Base-by-base conservation (phyloP, 2,888 invertebrate species). In the Masnerella sp. region DNA sequence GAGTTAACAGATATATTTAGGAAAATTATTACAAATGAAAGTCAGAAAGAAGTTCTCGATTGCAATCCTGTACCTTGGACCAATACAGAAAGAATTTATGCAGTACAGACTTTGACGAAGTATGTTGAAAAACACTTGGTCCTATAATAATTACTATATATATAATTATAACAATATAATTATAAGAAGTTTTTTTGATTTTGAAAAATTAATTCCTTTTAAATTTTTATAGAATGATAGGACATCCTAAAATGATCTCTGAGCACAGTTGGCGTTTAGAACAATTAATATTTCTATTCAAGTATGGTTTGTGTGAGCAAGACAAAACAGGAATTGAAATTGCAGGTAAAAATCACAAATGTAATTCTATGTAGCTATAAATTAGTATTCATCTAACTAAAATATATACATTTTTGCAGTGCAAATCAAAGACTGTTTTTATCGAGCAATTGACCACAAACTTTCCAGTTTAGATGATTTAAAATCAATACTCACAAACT, bases 341-440 rank as follows among this genome's bases (percentile, higher is more conserved):
- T 77, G 89, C 92, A 83, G 89, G 92, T 92, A 88, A n/a, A n/a
- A n/a, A n/a, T n/a, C n/a, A n/a, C n/a, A n/a, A n/a, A n/a, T n/a
- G n/a, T n/a, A n/a, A n/a, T n/a, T n/a, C n/a, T n/a, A n/a, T n/a
- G n/a, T n/a, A n/a, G n/a, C n/a, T n/a, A n/a, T n/a, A n/a, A n/a
- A n/a, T n/a, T n/a, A n/a, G n/a, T n/a, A n/a, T n/a, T n/a, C n/a
- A n/a, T n/a, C n/a, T n/a, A n/a, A n/a, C n/a, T n/a, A n/a, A n/a
- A n/a, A n/a, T n/a, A n/a, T n/a, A n/a, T n/a, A n/a, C n/a, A 12
- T 49, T 52, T 62, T 77, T 79, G 8, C 89, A 90, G 91, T 89
- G 74, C 89, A 91, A 61, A 89, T 93, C 72, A 92, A 92, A 82
- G 90, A 91, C 5, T 91, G 91, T 78, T 94, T 94, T 82, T 94